Base-by-base conservation (phyloP, 2,797 vertebrate species). In the Semaprochilodus insignis region DNA sequence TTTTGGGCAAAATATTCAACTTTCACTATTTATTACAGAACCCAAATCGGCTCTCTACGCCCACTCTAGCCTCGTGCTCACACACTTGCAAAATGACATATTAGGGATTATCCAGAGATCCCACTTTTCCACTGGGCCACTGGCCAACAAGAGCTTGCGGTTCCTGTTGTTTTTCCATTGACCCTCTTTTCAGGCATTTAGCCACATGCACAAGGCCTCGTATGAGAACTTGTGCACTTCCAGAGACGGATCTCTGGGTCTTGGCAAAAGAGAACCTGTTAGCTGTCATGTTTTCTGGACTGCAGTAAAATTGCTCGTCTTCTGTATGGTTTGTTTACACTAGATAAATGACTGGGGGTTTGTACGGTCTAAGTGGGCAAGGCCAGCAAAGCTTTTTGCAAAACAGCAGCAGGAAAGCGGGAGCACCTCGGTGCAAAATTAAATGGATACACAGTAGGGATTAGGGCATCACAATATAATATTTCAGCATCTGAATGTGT, bases 81-180 rank as follows among this genome's bases (percentile, higher is more conserved):
- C 67, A 72, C 81, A 81, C 71, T 84, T 80, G 44, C 82, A 77
- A 80, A 84, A 88, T 84, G 80, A 85, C 81, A 84, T 83, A 79
- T 87, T 83, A 81, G 80, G 85, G 85, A 84, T 86, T 86, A 81
- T 83, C 70, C 77, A 83, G 23, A 84, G 71, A 86, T 85, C 82
- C 77, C 71, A 81, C 70, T 85, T 85, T 82, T 84, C 82, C 77
- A 75, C 74, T 70, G 80, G 83, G 85, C 87, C 52, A 54, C 74
- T 27, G 60, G 82, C 87, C 87, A 87, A 76, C 74, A 36, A 83
- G 77, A 78, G 77, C 82, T 80, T 77, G 85, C 48, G 83, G 77
- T 85, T 85, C 65, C 82, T 82, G 79, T 74, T 77, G 77, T 83
- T 87, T 85, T 84, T 87, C 87, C 85, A 81, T 78, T 82, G 77